Base-by-base conservation (phyloP, 1,140 invertebrate species). In the Drosophila virilis region DNA sequence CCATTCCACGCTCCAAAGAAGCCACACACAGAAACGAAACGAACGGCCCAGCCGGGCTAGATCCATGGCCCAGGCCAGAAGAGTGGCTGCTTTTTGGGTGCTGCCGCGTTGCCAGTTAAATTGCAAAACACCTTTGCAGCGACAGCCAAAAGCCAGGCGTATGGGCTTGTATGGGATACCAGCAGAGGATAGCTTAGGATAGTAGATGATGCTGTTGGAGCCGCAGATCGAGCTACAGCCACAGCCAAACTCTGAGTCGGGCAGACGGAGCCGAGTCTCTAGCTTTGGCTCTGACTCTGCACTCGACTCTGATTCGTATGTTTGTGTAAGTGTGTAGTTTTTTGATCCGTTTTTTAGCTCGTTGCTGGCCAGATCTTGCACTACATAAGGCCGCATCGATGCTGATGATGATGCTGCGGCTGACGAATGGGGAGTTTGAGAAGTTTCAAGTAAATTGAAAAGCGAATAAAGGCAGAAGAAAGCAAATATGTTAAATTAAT, bases 111-210 rank as follows among this genome's bases (percentile, higher is more conserved):
- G 81, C 81, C 82, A 84, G 82, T 65, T 88, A 88, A 88, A 88
- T 88, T 88, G 84, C 84, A 88, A 88, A 88, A 88, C 84, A 88
- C 84, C 84, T 88, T 88, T 88, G 80, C 79, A 84, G 84, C 84
- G 69, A 84, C 80, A 88, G 83, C 69, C 62, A 61, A 65, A n/a
- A 33, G 59, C 40, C 32, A 52, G 48, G 37, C 32, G 35, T 48
- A 51, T 58, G 45, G 51, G 33, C n/a, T 17, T 35, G 35, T 42
- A 57, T 57, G 42, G 68, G 45, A 50, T 45, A 42, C 50, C 8
- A 37, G 35, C 35, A 37, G 7, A 37, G 35, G 35, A 37, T 37
- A 37, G 35, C 9, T 8, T 3, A 7, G 12, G 40, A 72, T 38
- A 52, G 43, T 65, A 57, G 65, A 43, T 46, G 65, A 43, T 46